phyloP scores from a whole-genome alignment of 1,140 invertebrate species.

The Plectrocnemia conspersa region DNA sequence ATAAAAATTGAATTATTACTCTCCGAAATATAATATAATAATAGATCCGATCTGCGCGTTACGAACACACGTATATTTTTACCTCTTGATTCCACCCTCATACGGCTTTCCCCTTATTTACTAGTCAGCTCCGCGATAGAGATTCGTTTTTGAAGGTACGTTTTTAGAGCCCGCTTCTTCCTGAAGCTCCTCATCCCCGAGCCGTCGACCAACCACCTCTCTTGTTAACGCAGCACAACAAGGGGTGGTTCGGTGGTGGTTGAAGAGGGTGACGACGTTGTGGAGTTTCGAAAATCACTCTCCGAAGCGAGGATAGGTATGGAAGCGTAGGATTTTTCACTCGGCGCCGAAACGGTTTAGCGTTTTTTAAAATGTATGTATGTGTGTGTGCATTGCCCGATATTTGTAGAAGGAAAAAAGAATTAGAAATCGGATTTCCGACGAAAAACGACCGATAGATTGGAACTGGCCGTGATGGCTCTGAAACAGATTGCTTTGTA shows the following conservation, averaged over 20 bases:
- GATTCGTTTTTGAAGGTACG: slow-evolving; percentile 18
- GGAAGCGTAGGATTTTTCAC: slow-evolving; percentile 22
- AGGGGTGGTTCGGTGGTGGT: slow-evolving; percentile 1
- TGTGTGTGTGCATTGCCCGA: slow-evolving; percentile 1
- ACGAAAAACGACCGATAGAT: slow-evolving; percentile 7
- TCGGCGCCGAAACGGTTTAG: slow-evolving; percentile 16
- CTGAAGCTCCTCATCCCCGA: background rate
- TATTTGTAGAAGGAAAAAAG: slow-evolving; percentile 24
- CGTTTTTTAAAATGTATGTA: too few relatives aligned
- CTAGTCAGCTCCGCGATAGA: slow-evolving; percentile 20
- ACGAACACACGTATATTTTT: background rate
- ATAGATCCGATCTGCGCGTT: too few relatives aligned
- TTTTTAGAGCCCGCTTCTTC: slow-evolving; percentile 4
- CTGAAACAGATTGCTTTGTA: too few relatives aligned
- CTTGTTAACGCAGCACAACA: slow-evolving; percentile 27
- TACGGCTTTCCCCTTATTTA: slow-evolving; percentile 33
- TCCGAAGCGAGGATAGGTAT: slow-evolving; percentile 24
- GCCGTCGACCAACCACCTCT: background rate
- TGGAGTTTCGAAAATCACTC: slow-evolving; percentile 32
- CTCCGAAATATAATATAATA: too few relatives aligned
- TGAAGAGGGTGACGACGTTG: slow-evolving; percentile 25
- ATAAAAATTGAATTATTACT: too few relatives aligned
- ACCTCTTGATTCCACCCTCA: slow-evolving; percentile 33
- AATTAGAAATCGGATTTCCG: slow-evolving; percentile 33
- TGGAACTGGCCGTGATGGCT: slow-evolving; percentile 4